Evolutionary conservation across 2,888 invertebrate genomes (phyloP), one percentile per base, ranked within the genome.

Genomic region (Tetramorium bicarinatum): DNA sequence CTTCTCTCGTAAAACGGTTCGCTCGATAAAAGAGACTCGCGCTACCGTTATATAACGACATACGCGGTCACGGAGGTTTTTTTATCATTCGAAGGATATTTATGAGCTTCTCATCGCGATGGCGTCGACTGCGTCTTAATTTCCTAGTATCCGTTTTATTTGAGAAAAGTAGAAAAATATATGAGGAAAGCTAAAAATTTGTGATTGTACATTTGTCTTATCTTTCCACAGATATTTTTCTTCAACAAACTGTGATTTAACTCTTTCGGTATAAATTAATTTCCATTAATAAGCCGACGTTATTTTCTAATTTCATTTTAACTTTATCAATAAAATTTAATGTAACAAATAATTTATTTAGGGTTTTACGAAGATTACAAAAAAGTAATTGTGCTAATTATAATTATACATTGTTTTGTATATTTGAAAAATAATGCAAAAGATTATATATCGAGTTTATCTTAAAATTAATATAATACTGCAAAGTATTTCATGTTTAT

Each of bases 21-120:
- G 74, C 25, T 80, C 79, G 79, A 80, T 80, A 80, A 80, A 29
- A 59, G 59, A 72, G 59, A 80, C 74, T 59, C 34, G 74, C 18
- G 47, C 74, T 80, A 77, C 79, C 75, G 59, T 80, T 80, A 72
- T 80, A 74, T 80, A 80, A 80, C 75, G 59, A 74, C 25, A 56
- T 79, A 79, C 8, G 13, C 54, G 72, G 47, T 47, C 74, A 72
- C 34, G 56, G 56, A 71, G 77, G 71, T 59, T 44, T 69, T 71
- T 47, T 80, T 80, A 80, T 80, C 75, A 59, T 74, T 80, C 11
- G 59, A 47, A 74, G 59, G 47, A 80, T 80, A 80, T 80, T 79
- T 80, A 72, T 18, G 75, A 47, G 75, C 25, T 21, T 74, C 47
- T 80, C 44, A 59, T 34, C 44, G 59, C 52, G 21, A 69, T 52